Conservation (phyloP, 2,113 vertebrate genomes). For the Spheniscus mendiculus region DNA sequence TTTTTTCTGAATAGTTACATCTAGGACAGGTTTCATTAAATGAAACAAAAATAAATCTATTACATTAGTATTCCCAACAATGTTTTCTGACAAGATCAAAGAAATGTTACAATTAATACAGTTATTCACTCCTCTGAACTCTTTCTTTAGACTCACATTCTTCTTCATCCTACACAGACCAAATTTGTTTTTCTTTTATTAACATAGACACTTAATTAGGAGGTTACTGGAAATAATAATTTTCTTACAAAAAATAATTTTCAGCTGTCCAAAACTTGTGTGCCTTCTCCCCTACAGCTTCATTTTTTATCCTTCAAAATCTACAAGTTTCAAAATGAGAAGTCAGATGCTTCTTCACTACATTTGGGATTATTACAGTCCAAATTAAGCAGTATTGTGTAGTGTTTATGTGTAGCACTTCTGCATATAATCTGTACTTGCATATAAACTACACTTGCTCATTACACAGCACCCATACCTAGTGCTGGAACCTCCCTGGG, state of each 20-base stretch:
- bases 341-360: neutral
- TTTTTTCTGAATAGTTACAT: neutral
- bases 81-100: neutral
- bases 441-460: neutral
- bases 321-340: neutral
- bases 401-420: neutral
- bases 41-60: neutral
- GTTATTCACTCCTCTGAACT: neutral
- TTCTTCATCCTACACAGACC: conserved; percentile 2
- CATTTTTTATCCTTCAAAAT: neutral
- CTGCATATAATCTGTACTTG: neutral
- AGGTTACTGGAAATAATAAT: neutral
- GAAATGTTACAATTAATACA: neutral
- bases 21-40: neutral
- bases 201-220: neutral
- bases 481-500: rapidly evolving
- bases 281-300: neutral
- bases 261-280: neutral
- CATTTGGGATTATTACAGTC: neutral
- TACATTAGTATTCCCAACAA: neutral
- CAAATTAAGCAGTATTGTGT: neutral
- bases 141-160: neutral
- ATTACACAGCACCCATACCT: neutral
- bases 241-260: neutral
- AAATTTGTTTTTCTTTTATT: conserved; percentile 1